phyloP scores from a whole-genome alignment of 2,888 invertebrate genomes.

The Eupithecia abbreviata region DNA sequence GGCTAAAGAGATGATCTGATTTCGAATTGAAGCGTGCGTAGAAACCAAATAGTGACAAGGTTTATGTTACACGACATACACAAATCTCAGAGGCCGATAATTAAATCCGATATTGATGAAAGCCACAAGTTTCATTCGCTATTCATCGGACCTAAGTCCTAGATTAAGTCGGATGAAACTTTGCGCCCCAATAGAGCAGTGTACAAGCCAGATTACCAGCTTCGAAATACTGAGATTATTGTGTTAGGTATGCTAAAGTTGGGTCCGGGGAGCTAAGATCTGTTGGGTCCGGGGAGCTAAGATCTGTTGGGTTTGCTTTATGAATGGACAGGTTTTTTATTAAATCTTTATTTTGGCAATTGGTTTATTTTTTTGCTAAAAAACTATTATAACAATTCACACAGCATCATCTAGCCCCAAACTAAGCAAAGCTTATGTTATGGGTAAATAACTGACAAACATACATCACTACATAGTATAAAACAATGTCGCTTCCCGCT shows the following conservation, averaged over 20 bases:
- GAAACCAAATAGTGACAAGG: neutral
- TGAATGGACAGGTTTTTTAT: neutral
- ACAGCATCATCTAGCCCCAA: too few species aligned
- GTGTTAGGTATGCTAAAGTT: slow-evolving; percentile 22
- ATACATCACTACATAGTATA: too few species aligned
- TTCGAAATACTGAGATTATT: slow-evolving; percentile 24
- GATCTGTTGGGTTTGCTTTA: neutral
- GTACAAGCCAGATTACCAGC: slow-evolving; percentile 25
- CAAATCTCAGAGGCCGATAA: neutral
- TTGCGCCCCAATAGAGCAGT: slow-evolving; percentile 32
- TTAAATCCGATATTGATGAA: neutral
- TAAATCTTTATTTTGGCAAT: neutral
- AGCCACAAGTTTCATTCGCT: slow-evolving; percentile 12
- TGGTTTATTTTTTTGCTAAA: too few species aligned
- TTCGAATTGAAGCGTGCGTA: neutral
- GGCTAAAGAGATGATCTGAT: neutral
- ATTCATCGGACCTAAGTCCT: slow-evolving; percentile 17
- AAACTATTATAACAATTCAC: too few species aligned
- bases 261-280: neutral
- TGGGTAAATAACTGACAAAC: too few species aligned
- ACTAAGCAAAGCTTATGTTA: too few species aligned
- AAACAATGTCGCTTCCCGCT: too few species aligned
- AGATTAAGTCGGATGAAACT: slow-evolving; percentile 32
- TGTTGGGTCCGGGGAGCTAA: neutral
- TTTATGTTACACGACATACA: neutral